phyloP scores from a whole-genome alignment of 2,797 vertebrate genomes.

The Euphonia xanthogaster region DNA sequence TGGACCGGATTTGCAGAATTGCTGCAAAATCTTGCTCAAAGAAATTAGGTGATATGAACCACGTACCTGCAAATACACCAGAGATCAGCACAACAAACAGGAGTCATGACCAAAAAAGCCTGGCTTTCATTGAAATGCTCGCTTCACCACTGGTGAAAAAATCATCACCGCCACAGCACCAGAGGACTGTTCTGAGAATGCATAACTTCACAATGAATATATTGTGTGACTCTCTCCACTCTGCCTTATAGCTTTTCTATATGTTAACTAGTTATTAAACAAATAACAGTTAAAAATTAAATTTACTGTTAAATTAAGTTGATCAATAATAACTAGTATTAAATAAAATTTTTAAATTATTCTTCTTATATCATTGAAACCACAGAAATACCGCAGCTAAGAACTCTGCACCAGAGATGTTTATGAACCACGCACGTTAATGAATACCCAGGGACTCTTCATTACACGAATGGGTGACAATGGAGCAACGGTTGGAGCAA shows the following conservation, averaged over 20 bases:
- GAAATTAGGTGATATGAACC: neutral
- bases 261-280: neutral
- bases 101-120: neutral
- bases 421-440: neutral
- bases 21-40: neutral
- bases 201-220: neutral
- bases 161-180: neutral
- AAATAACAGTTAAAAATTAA: neutral
- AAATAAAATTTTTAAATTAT: neutral
- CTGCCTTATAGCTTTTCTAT: neutral
- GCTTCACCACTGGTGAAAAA: neutral
- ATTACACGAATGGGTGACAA: neutral
- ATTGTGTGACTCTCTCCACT: neutral
- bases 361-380: fast-evolving
- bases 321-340: neutral
- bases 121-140: neutral
- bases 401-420: neutral
- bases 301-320: neutral
- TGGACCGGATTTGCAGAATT: neutral
- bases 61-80: neutral
- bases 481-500: neutral
- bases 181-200: neutral
- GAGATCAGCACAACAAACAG: neutral
- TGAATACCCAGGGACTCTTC: neutral
- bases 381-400: fast-evolving